Base-by-base conservation (phyloP, 2,888 invertebrate genomes). In the Sarcophaga rosellei region DNA sequence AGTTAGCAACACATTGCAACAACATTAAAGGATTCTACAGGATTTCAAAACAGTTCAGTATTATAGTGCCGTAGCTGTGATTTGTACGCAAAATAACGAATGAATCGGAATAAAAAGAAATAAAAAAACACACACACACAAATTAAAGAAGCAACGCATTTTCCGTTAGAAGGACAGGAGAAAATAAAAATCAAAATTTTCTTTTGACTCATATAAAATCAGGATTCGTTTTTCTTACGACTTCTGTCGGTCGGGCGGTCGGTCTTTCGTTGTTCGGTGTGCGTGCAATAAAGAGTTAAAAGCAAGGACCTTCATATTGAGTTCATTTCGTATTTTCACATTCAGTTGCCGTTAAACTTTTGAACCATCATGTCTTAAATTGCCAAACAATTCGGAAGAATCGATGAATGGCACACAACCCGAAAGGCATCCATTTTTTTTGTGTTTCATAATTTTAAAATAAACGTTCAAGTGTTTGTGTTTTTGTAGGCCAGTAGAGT, bases 21-120 rank as follows among this genome's bases (percentile, higher is more conserved):
- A 88, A 88, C 90, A 89, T 89, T 90, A 89, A 90, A 91, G 91
- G 89, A 90, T 90, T 88, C 88, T 88, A 89, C 89, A 89, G 88
- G 89, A 90, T 89, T 81, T 88, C 76, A 86, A 88, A 88, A 89
- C 88, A 86, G 90, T 90, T 91, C 90, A 91, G 91, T 91, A 79
- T 86, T 75, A 88, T 78, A 89, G 91, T 90, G 90, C 88, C 89
- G 89, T 90, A 88, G 90, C 89, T 85, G 88, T 89, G 92, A 90
- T 90, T 92, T 90, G 89, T 90, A 90, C 91, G 89, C 84, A 84
- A 75, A 35, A 35, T 35, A 35, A 79, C 21, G 72, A 70, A 61
- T 59, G 45, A 68, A 20, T 69, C 23, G 69, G 59, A 8, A 20
- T 44, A 35, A 35, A 35, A 35, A 66, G 17, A 35, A 75, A 59